Percentiles rank a stretch among this genome's conserved stretches.
phyloP scores from a whole-genome alignment of 2,113 vertebrate genomes.

The Onychostruthus taczanowskii region DNA sequence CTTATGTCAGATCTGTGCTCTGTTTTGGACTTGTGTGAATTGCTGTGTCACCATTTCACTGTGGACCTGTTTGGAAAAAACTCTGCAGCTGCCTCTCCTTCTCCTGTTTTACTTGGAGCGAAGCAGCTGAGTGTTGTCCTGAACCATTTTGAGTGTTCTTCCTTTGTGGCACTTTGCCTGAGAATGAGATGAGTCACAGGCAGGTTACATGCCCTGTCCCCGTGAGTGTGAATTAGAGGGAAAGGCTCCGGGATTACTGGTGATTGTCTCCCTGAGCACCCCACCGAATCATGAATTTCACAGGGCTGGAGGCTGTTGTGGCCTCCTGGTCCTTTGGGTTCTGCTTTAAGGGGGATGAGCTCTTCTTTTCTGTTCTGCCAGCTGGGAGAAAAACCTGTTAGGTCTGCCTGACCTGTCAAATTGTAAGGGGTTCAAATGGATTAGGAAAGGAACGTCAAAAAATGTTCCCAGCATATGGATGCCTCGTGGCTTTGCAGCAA shows the following conservation, averaged over 20 bases:
- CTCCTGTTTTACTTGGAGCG: slow-evolving; percentile 14
- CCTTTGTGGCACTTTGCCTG: slow-evolving; percentile 40
- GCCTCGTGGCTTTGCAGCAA: neutral
- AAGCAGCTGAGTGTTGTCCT: neutral
- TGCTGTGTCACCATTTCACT: neutral
- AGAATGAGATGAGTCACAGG: neutral
- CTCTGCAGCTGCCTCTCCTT: neutral
- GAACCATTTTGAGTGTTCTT: slow-evolving; percentile 14
- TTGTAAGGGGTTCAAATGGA: slow-evolving; percentile 47
- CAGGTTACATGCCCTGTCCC: neutral
- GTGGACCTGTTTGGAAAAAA: neutral
- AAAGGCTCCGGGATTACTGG: slow-evolving; percentile 8
- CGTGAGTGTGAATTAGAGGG: neutral
- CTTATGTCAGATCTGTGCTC: neutral
- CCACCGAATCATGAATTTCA: neutral
- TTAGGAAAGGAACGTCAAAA: slow-evolving; percentile 53
- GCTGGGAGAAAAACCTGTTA: slow-evolving; percentile 51
- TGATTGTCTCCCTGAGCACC: neutral
- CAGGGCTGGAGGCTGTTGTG: neutral
- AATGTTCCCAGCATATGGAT: neutral
- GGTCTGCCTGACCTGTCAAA: slow-evolving; percentile 55
- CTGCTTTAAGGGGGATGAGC: neutral
- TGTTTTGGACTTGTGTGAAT: neutral
- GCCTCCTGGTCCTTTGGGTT: neutral
- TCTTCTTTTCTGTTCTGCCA: neutral